Evolutionary conservation across 2,113 vertebrate genomes (phyloP), one percentile per base, ranked within the genome.

Genomic region (Nyctereutes procyonoides): DNA sequence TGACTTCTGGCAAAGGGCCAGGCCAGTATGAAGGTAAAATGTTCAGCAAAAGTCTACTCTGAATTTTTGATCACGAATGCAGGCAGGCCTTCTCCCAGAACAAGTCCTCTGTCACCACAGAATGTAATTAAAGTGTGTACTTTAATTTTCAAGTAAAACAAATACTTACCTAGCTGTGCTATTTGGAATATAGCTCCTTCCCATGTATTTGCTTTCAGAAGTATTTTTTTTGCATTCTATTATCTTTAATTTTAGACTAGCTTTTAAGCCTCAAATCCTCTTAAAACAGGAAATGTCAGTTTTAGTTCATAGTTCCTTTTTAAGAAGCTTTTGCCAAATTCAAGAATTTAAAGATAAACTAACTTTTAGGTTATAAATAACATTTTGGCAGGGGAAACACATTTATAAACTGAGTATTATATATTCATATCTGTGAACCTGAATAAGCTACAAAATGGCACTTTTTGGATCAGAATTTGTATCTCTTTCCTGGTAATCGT

Each of bases 401-500:
- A 81, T 38, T 83, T 65, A 84, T 79, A 97, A 90, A 60, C 60
- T 76, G 93, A 94, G 69, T 84, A 81, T 62, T 94, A 95, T 4
- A 79, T 77, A 95, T 53, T 58, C 14, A 24, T 55, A 28, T 86
- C 87, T 97, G 48, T 96, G 92, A 90, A 69, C 65, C 32, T 96
- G 94, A 97, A 56, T 90, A 92, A 92, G 77, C 73, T 95, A 85
- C 16, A 90, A 97, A 96, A 92, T 19, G 24, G 81, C 60, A 51
- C 55, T 85, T 96, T 94, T 65, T 73, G 62, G 84, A 95, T 81
- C 20, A 93, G 73, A 90, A 92, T 55, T 77, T 84, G 88, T 63
- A 79, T 24, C 35, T 60, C 17, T 83, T 84, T 96, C 58, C 91
- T 96, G 67, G 82, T 96, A 96, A 96, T 93, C 85, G 96, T 62